phyloP scores from a whole-genome alignment of 2,888 invertebrate genomes.

The Tipula unca region DNA sequence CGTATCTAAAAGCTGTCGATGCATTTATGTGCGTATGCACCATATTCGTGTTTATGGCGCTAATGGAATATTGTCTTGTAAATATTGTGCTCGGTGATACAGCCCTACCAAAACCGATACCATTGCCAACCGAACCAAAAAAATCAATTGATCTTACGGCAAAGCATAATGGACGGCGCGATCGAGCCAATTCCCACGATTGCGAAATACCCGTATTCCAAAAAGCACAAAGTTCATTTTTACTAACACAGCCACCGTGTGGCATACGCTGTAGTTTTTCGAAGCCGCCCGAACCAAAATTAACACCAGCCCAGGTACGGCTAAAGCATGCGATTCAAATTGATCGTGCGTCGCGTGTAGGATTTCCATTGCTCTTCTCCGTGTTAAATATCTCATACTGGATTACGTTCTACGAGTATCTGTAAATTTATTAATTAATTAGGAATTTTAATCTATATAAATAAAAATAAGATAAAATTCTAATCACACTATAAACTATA shows the following conservation, averaged over 20 bases:
- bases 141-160: background rate
- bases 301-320: constrained; percentile 51
- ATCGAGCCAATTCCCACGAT: constrained; percentile 14
- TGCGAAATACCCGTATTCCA: constrained; percentile 17
- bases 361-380: constrained; percentile 61
- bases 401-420: constrained; percentile 64
- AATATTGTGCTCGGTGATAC: constrained; percentile 51
- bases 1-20: constrained; percentile 86
- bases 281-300: constrained; percentile 30
- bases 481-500: background rate
- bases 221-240: constrained; percentile 9
- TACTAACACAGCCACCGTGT: background rate
- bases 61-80: constrained; percentile 88
- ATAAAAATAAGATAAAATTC: background rate
- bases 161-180: background rate
- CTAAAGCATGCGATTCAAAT: constrained; percentile 59
- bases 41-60: constrained; percentile 85
- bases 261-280: background rate
- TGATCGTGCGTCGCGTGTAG: constrained; percentile 59
- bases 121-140: constrained; percentile 30
- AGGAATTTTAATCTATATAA: background rate
- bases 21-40: constrained; percentile 91
- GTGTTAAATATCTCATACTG: constrained; percentile 61
- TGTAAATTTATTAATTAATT: constrained; percentile 40
- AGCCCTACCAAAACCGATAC: constrained; percentile 39